Conservation (phyloP, 2,797 vertebrate species). For the Sebastes cheni region DNA sequence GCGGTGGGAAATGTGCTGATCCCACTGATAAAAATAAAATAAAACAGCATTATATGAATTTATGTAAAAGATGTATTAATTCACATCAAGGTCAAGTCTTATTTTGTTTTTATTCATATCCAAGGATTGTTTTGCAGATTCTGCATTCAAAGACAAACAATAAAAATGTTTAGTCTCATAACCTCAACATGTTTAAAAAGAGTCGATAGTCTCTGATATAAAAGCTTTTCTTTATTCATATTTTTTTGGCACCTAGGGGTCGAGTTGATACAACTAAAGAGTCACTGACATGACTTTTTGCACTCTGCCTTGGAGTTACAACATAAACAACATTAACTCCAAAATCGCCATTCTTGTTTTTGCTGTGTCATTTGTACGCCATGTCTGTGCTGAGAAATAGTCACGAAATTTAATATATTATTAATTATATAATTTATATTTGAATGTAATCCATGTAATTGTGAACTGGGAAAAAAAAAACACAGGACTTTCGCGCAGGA, state of each 20-base stretch:
- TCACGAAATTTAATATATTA: too few relatives aligned
- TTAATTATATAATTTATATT: too few relatives aligned
- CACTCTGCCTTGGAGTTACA: background rate
- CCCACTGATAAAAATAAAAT: background rate
- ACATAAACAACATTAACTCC: background rate
- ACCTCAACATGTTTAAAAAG: background rate
- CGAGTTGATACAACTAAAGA: background rate
- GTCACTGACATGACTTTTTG: background rate
- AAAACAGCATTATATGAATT: background rate
- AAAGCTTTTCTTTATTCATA: background rate
- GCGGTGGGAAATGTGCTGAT: background rate
- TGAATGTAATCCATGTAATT: fast-evolving
- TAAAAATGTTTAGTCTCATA: background rate
- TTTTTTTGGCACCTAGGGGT: background rate
- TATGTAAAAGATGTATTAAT: background rate
- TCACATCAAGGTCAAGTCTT: background rate
- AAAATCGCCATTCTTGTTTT: fast-evolving
- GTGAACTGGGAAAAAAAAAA: too few relatives aligned
- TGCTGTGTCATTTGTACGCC: too few relatives aligned
- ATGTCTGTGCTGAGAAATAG: too few relatives aligned
- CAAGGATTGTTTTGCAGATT: background rate
- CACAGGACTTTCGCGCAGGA: fast-evolving
- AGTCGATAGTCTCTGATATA: background rate
- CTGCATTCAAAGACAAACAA: background rate
- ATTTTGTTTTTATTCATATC: background rate